These are phyloP conservation scores for Antheraea yamamai DNA, from an alignment of 2,888 invertebrate species.

Conservation along the genomic window DNA sequence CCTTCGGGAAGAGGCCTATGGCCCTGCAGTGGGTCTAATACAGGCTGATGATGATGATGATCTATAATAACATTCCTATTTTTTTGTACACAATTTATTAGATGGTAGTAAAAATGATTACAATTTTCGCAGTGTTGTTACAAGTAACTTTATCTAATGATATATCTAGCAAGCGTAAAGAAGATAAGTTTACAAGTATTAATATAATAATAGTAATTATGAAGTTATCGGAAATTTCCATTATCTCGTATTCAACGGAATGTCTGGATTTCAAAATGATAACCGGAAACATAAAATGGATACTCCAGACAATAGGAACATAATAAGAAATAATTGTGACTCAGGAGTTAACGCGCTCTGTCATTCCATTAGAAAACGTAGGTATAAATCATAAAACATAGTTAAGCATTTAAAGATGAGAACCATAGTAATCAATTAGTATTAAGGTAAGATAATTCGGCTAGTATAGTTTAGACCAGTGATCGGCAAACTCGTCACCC, in stretches of 20 bases:
- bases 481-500: too few species aligned
- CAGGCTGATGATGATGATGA: neutral
- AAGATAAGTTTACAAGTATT: neutral
- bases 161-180: neutral
- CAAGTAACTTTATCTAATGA: neutral
- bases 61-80: neutral
- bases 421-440: neutral
- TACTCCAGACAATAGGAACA: neutral
- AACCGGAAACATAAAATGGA: neutral
- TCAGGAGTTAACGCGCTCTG: neutral
- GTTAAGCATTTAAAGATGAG: neutral
- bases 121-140: neutral
- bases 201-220: neutral
- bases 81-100: neutral
- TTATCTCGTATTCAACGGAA: neutral
- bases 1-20: too few species aligned
- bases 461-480: too few species aligned
- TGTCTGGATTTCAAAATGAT: neutral
- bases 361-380: neutral
- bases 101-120: neutral
- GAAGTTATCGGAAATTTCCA: neutral
- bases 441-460: neutral
- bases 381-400: neutral
- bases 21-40: too few species aligned
- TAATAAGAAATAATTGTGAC: neutral